Evolutionary conservation across 2,797 vertebrate genomes (phyloP).

Genomic region (Pangasius macronema): DNA sequence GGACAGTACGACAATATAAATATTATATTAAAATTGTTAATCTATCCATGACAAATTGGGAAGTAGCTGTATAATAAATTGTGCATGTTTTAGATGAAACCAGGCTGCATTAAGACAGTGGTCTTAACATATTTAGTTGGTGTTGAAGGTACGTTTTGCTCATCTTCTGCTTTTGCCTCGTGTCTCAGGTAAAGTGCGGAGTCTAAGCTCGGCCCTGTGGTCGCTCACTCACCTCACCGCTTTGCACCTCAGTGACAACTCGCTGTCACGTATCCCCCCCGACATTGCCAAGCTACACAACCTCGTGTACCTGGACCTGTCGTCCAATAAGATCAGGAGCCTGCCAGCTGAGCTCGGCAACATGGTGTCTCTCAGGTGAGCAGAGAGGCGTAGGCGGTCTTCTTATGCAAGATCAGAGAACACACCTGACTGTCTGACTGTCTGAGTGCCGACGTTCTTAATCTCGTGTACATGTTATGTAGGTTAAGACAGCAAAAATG

Average conservation of each 20-base stretch:
- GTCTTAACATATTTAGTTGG: background rate
- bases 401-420: background rate
- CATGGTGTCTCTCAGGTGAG: slow-evolving; percentile 98
- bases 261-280: slow-evolving; percentile 93
- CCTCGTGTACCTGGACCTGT: slow-evolving; percentile 96
- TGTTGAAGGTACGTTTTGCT: background rate
- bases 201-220: slow-evolving; percentile 94
- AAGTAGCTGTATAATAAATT: background rate
- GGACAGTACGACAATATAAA: background rate
- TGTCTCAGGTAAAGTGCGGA: slow-evolving; percentile 88
- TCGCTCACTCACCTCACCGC: slow-evolving; percentile 96
- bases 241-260: slow-evolving; percentile 98
- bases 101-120: background rate
- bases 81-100: background rate
- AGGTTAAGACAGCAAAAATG: background rate
- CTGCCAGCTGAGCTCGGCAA: slow-evolving; percentile 98
- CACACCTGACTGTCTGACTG: background rate
- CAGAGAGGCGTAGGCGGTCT: background rate
- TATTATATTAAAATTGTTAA: background rate
- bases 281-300: slow-evolving; percentile 99
- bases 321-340: slow-evolving; percentile 98
- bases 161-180: background rate
- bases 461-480: background rate
- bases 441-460: background rate
- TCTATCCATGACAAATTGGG: background rate